Evolutionary conservation across 2,113 vertebrate species (phyloP).

Genomic region (Onychostruthus taczanowskii): DNA sequence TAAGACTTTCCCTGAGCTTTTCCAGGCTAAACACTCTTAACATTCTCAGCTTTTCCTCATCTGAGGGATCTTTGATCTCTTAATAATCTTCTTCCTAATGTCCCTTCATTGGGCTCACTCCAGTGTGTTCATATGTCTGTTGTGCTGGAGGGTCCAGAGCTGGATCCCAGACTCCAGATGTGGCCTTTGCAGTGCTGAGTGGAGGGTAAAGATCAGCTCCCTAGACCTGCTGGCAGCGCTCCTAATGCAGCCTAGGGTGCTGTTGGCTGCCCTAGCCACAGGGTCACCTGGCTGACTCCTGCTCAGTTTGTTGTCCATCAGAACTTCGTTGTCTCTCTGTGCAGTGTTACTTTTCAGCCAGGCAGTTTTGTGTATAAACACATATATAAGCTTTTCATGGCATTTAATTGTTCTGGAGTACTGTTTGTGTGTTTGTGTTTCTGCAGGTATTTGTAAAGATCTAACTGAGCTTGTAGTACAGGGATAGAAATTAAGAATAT

Average conservation of each 20-base stretch:
- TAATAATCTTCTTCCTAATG: not conserved
- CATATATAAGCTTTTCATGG: not conserved
- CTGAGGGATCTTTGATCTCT: not conserved
- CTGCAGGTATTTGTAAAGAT: not conserved
- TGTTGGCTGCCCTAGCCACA: rapidly evolving
- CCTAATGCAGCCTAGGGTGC: not conserved
- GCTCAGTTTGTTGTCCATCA: not conserved
- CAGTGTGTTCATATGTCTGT: not conserved
- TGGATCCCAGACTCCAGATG: not conserved
- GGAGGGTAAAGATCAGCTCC: not conserved
- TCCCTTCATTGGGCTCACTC: not conserved
- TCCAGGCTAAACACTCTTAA: not conserved
- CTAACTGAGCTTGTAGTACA: not conserved
- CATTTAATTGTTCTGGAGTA: not conserved
- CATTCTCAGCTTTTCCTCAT: not conserved
- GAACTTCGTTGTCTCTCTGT: not conserved
- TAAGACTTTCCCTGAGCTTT: not conserved
- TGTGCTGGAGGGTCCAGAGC: not conserved
- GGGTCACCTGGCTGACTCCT: not conserved
- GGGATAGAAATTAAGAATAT: not conserved
- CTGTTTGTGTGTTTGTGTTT: not conserved
- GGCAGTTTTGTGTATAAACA: not conserved
- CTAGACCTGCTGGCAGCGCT: not conserved
- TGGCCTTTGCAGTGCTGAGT: not conserved
- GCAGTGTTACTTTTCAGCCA: not conserved